These are phyloP conservation scores for Drosophila pseudoobscura DNA, from an alignment of 1,140 invertebrate genomes.

Conservation along the genomic window DNA sequence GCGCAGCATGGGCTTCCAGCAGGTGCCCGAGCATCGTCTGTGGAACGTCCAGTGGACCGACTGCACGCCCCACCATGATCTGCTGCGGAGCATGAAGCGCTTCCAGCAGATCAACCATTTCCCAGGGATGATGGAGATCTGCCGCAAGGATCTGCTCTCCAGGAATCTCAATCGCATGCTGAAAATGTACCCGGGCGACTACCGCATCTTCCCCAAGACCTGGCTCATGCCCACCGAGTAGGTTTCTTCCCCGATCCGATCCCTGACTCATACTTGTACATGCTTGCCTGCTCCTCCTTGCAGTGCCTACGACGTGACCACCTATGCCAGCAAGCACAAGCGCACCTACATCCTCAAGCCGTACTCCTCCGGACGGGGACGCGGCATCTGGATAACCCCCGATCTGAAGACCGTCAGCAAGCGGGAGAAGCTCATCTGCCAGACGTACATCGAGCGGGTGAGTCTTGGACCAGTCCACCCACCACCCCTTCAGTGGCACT, in stretches of 20 bases:
- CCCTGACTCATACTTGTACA: too few relatives aligned
- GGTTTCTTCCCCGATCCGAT: slow-evolving; percentile 42
- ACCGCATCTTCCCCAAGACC: slow-evolving; percentile 95
- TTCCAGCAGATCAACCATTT: slow-evolving; percentile 96
- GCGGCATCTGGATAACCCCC: slow-evolving; percentile 92
- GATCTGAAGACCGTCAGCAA: slow-evolving; percentile 90
- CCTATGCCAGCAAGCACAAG: slow-evolving; percentile 84
- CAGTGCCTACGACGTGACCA: slow-evolving; percentile 71
- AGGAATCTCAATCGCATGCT: slow-evolving; percentile 94
- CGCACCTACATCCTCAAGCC: slow-evolving; percentile 95
- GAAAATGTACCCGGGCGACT: slow-evolving; percentile 93
- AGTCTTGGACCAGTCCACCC: neutral
- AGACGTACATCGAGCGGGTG: slow-evolving; percentile 88
- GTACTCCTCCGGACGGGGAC: slow-evolving; percentile 92
- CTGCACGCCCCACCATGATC: slow-evolving; percentile 90
- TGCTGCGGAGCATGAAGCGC: slow-evolving; percentile 93
- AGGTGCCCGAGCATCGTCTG: slow-evolving; percentile 74
- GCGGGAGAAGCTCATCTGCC: slow-evolving; percentile 92
- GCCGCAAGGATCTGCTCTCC: slow-evolving; percentile 92
- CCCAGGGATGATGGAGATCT: slow-evolving; percentile 95
- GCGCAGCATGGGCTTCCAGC: slow-evolving; percentile 55
- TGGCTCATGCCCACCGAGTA: slow-evolving; percentile 96
- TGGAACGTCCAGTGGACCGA: slow-evolving; percentile 97
- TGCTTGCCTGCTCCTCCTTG: neutral
- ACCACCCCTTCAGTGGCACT: neutral